Evolutionary conservation across 2,888 invertebrate species (phyloP).

Genomic region (Sylvicola fuscatus): DNA sequence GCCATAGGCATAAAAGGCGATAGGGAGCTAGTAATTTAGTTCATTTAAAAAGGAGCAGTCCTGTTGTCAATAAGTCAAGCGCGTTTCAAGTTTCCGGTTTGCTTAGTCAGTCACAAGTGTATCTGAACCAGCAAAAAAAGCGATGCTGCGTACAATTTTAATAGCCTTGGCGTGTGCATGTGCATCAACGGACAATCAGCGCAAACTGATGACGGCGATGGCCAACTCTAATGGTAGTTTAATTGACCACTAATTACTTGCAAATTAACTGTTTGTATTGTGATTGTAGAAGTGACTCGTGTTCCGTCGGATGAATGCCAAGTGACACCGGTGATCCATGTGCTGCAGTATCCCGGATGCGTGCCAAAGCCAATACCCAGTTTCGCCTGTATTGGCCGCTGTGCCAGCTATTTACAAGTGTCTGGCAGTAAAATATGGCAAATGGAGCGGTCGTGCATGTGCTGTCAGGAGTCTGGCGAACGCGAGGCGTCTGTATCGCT

Average conservation of each 20-base stretch:
- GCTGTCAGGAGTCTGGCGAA: slow-evolving; percentile 86
- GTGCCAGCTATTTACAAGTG: slow-evolving; percentile 82
- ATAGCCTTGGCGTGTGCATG: slow-evolving; percentile 6
- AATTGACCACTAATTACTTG: too few species aligned
- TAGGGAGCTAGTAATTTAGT: too few species aligned
- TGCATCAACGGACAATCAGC: slow-evolving; percentile 1
- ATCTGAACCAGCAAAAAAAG: not conserved
- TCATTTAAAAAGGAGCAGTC: too few species aligned
- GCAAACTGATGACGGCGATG: too few species aligned
- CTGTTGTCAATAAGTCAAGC: too few species aligned
- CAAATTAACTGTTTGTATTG: too few species aligned
- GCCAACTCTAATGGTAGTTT: too few species aligned
- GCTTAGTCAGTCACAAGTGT: too few species aligned
- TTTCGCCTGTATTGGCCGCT: slow-evolving; percentile 79
- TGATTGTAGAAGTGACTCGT: not conserved
- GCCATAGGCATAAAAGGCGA: too few species aligned
- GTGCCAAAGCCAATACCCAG: slow-evolving; percentile 84
- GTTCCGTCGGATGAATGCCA: slow-evolving; percentile 53
- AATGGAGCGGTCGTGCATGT: slow-evolving; percentile 89
- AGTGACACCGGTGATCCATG: slow-evolving; percentile 80
- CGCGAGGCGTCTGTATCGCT: slow-evolving; percentile 74
- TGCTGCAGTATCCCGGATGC: slow-evolving; percentile 78
- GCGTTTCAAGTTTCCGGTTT: too few species aligned
- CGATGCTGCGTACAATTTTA: slow-evolving; percentile 5
- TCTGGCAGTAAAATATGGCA: slow-evolving; percentile 92